Evolutionary conservation across 2,888 invertebrate species (phyloP), one percentile per base, ranked within the genome.

Genomic region (Acanthosoma haemorrhoidale): DNA sequence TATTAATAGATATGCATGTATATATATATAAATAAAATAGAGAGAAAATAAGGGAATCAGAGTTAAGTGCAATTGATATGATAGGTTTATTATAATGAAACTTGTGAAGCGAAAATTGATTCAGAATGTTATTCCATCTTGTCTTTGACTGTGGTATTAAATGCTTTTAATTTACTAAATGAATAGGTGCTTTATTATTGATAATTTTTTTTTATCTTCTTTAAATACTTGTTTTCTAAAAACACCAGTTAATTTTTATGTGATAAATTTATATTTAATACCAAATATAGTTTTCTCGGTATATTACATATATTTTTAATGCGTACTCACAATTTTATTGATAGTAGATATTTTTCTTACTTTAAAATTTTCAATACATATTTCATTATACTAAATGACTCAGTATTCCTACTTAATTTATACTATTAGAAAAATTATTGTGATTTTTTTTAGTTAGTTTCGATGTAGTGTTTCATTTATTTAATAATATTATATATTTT

Each of bases 81-180:
- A 21, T 21, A 36, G 61, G 61, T 21, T 16, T 32, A 59, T 32
- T 11, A 34, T 32, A 16, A 31, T 31, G 18, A 61, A 61, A 61
- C 61, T 21, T 61, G 61, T 61, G 61, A 61, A 61, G 61, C 61
- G 61, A 61, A 61, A 61, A 61, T 61, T 36, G 21, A 36, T 29
- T 61, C 11, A 34, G 32, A 36, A 61, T 61, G 51, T 51, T 36
- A 61, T 36, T 61, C 36, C 32, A 36, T 61, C n/a, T 51, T 51
- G 51, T 25, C 25, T 51, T 25, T 51, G 51, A 51, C 51, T 51
- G 51, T 51, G 51, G 51, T 51, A 51, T 51, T 51, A n/a, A 51
- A 51, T 51, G 51, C 51, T 51, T 51, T 51, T 51, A 51, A 51
- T 13, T 25, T 21, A 51, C n/a, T 51, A 21, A 51, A 51, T n/a